Percentiles rank a stretch among this genome's conserved stretches.
Evolutionary conservation across 35 echinoderm and acorn worm species (phyloP).

Genomic region (Nesometra sesokonis): DNA sequence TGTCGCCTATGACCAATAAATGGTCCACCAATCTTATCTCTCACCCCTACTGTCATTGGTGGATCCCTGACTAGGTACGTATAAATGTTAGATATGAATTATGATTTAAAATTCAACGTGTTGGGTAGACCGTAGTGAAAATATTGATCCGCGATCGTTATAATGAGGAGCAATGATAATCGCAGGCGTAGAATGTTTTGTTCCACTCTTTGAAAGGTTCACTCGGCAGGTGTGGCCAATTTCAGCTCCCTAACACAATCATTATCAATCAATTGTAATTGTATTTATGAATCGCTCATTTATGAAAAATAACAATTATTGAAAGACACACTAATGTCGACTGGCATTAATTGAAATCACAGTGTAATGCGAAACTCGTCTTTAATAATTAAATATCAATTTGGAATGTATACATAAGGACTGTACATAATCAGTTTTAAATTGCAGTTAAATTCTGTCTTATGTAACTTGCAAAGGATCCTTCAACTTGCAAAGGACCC

Average conservation of each 20-base stretch:
- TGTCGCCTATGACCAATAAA: not conserved
- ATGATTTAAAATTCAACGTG: not conserved
- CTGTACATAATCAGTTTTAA: too few species aligned
- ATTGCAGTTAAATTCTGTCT: too few species aligned
- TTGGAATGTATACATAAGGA: too few species aligned
- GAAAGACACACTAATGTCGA: not conserved
- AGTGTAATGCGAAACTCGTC: not conserved
- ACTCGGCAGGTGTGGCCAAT: not conserved
- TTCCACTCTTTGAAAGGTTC: not conserved
- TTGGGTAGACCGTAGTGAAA: not conserved
- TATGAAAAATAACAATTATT: not conserved
- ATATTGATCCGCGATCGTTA: not conserved
- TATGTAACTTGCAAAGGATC: too few species aligned
- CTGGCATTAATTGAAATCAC: not conserved
- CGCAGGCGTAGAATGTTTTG: not conserved
- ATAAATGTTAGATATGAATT: not conserved
- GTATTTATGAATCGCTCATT: not conserved
- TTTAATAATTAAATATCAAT: too few species aligned
- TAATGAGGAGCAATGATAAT: not conserved
- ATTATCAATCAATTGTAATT: not conserved
- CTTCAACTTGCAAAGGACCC: too few species aligned
- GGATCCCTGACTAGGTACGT: not conserved
- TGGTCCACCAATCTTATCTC: not conserved
- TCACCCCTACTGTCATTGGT: not conserved
- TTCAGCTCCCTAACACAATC: not conserved